A percentile compares a stretch with the other conserved stretches of the same genome.
Evolutionary conservation across 92 coral and sea anemone species (phyloP).

Genomic region (Chrysogorgia sp.): DNA sequence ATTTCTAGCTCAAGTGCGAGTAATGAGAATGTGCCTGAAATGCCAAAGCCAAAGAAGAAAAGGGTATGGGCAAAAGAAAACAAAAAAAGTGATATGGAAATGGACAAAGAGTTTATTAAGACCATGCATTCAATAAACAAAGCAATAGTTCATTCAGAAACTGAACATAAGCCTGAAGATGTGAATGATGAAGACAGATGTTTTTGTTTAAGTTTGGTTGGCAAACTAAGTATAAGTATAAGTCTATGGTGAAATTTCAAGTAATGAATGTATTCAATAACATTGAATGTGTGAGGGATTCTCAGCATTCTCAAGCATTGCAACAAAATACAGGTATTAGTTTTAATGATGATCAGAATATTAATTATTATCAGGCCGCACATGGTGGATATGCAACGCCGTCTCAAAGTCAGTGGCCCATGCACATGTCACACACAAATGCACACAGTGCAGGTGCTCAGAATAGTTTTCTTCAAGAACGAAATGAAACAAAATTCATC

Average conservation of each 20-base stretch:
- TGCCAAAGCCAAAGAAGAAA: conserved; percentile 3
- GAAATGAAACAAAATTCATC: no score
- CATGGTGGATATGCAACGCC: neutral
- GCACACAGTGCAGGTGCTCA: neutral
- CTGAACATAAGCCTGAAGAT: conserved; percentile 29
- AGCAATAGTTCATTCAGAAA: conserved; percentile 18
- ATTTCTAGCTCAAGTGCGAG: neutral
- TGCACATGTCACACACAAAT: neutral
- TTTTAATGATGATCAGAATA: conserved; percentile 1
- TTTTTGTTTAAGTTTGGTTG: conserved; percentile 43
- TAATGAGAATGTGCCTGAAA: neutral
- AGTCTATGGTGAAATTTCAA: conserved; percentile 45
- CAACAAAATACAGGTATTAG: neutral
- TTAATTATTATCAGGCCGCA: conserved; percentile 5
- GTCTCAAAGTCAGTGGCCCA: conserved; percentile 1
- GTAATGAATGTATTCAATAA: conserved; percentile 41
- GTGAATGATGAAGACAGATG: conserved; percentile 33
- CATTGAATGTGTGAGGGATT: conserved; percentile 40
- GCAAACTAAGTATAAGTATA: conserved; percentile 24
- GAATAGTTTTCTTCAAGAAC: neutral
- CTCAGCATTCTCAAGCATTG: conserved; percentile 27
- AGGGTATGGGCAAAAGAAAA: conserved; percentile 34
- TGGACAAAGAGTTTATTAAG: conserved; percentile 39
- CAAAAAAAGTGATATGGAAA: neutral
- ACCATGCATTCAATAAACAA: conserved; percentile 21